Conservation (phyloP, 1,140 invertebrate species). For the Linepithema humile region DNA sequence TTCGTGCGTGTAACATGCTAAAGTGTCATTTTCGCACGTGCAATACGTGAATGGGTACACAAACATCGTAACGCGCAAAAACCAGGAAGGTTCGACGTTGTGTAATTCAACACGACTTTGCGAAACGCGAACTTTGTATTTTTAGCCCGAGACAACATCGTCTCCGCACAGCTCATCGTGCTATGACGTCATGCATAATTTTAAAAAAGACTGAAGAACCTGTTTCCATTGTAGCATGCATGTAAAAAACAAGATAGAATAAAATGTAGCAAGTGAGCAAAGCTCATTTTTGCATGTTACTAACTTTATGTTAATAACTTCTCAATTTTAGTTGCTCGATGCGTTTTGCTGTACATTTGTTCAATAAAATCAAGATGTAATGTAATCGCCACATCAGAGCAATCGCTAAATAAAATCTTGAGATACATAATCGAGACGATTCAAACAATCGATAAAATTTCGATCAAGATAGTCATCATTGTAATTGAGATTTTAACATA, state of each 20-base stretch:
- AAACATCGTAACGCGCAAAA: not conserved
- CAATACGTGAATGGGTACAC: not conserved
- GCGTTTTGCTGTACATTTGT: not conserved
- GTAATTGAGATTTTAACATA: not conserved
- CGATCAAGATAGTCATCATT: not conserved
- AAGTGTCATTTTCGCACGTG: not conserved
- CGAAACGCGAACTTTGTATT: constrained; percentile 8
- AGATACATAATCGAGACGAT: not conserved
- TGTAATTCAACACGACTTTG: not conserved
- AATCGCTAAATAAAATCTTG: not conserved
- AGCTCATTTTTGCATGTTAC: not conserved
- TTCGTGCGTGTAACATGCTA: not conserved
- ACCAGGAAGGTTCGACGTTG: not conserved
- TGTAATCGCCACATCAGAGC: not conserved
- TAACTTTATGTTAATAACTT: not conserved
- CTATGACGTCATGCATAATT: constrained; percentile 1
- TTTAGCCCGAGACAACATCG: not conserved
- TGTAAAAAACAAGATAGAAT: not conserved
- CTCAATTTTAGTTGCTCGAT: not conserved
- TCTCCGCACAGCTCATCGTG: not conserved
- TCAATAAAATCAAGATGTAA: not conserved
- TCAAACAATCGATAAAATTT: not conserved
- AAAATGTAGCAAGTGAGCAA: not conserved
- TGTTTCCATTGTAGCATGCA: not conserved
- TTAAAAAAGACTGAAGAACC: not conserved